Base-by-base conservation (phyloP, 2,797 vertebrate genomes). In the Enteromius anoplus region DNA sequence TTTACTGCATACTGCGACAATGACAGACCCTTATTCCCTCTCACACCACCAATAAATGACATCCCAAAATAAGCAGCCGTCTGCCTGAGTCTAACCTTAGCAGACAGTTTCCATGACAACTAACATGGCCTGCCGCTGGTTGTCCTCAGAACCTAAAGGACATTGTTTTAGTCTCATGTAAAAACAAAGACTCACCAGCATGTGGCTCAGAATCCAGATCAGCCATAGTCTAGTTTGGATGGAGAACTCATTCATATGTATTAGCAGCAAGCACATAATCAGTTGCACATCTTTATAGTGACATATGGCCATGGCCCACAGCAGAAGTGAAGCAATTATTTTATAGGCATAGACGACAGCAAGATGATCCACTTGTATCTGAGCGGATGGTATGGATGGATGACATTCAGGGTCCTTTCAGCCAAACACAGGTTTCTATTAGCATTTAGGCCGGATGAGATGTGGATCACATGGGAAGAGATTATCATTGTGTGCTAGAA, bases 91-190 rank as follows among this genome's bases (percentile, higher is more conserved):
- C 70, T 88, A 90, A 88, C 89, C 86, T 90, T 82, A 78, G 78
- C 62, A 37, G 85, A 72, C 88, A 78, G 91, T 93, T 84, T 34
- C 92, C 91, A 92, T 91, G 89, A 91, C 87, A 92, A 94, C 92
- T 80, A 86, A 64, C 55, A 68, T 86, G 81, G 75, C 79, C 85
- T 79, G 89, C 86, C 12, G 2, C 49, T 84, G 84, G 72, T 14
- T 85, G 70, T 83, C 83, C 81, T 47, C 75, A 47, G 85, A 89
- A 84, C 86, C 88, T 85, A 86, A 88, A 89, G 87, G 85, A 88
- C 87, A 75, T 78, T 19, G 79, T 85, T 87, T 88, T 60, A 86
- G 73, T 75, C 19, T 32, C 42, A 19, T 29, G 53, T 70, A 26
- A 51, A 60, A 26, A 23, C 21, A 40, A 40, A 65, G 45, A 10